Percentiles rank a stretch among this genome's conserved stretches.
phyloP scores from a whole-genome alignment of 1,140 invertebrate species.

The Hyles vespertilio region DNA sequence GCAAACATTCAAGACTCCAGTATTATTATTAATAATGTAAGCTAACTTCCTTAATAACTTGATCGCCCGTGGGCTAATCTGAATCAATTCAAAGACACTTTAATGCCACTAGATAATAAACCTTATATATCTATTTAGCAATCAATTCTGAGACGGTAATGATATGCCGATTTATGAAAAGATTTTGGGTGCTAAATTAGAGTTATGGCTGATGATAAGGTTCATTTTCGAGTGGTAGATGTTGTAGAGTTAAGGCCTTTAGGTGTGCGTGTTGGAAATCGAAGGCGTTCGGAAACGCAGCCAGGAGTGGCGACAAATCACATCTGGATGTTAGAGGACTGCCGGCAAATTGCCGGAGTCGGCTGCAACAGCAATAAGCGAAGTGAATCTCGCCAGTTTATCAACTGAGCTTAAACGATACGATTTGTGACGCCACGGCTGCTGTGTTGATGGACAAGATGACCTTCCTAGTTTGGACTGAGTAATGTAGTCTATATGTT shows the following conservation, averaged over 20 bases:
- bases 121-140: too few species aligned
- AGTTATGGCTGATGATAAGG: neutral
- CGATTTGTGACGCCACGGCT: conserved; percentile 1
- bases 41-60: conserved; percentile 15
- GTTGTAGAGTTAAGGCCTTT: conserved; percentile 8
- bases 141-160: too few species aligned
- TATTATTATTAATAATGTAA: conserved; percentile 30
- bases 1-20: conserved; percentile 29
- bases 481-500: too few species aligned
- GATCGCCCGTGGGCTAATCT: neutral
- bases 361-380: conserved; percentile 19
- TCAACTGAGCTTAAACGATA: conserved; percentile 9
- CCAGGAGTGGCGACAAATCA: conserved; percentile 33
- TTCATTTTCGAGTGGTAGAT: conserved; percentile 8
- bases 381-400: conserved; percentile 20
- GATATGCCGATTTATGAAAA: too few species aligned
- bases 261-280: conserved; percentile 17
- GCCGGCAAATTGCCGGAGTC: conserved; percentile 22
- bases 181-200: too few species aligned
- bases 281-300: conserved; percentile 24
- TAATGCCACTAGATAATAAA: too few species aligned
- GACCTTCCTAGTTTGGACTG: too few species aligned
- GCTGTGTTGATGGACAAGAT: neutral
- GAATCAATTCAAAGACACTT: neutral
- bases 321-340: conserved; percentile 21